phyloP scores from a whole-genome alignment of 2,797 vertebrate species.

The Echiichthys vipera region DNA sequence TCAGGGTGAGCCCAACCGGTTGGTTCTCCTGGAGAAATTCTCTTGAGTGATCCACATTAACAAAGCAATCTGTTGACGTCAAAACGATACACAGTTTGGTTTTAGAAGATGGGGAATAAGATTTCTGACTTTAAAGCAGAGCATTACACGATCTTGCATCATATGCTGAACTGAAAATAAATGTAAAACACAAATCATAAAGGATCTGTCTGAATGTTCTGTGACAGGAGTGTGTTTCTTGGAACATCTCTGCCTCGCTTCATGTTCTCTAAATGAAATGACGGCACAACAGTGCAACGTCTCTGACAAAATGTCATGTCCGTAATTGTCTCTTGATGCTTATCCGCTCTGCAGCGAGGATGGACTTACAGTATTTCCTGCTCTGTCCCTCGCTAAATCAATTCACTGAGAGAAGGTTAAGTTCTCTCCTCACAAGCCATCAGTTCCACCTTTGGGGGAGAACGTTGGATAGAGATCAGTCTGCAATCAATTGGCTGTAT shows the following conservation, averaged over 20 bases:
- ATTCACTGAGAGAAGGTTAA: slow-evolving; percentile 68
- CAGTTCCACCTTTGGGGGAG: slow-evolving; percentile 59
- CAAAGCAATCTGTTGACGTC: slow-evolving; percentile 34
- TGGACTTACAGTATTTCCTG: slow-evolving; percentile 48
- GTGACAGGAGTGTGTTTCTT: slow-evolving; percentile 34
- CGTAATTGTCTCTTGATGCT: slow-evolving; percentile 46
- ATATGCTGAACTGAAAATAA: slow-evolving; percentile 48
- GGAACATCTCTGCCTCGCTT: slow-evolving; percentile 30
- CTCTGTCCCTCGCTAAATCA: slow-evolving; percentile 55
- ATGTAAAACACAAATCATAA: slow-evolving; percentile 54
- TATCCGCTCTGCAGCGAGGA: slow-evolving; percentile 38
- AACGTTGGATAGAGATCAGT: slow-evolving; percentile 72
- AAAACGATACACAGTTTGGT: slow-evolving; percentile 29
- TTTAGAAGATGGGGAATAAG: slow-evolving; percentile 36
- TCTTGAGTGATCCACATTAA: slow-evolving; percentile 11
- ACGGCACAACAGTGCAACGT: slow-evolving; percentile 14
- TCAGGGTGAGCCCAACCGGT: not conserved
- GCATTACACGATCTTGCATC: slow-evolving; percentile 65
- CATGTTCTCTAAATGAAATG: slow-evolving; percentile 25
- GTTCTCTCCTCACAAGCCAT: slow-evolving; percentile 55
- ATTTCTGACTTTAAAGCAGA: slow-evolving; percentile 52
- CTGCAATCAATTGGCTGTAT: slow-evolving; percentile 82
- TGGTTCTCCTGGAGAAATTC: slow-evolving; percentile 5
- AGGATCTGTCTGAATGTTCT: slow-evolving; percentile 42
- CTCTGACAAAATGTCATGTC: slow-evolving; percentile 61